A percentile compares a stretch with the other conserved stretches of the same genome.
These are phyloP conservation scores for Gyrodactylus bullatarudis DNA, from an alignment of 1,140 invertebrate species.

Conservation along the genomic window DNA sequence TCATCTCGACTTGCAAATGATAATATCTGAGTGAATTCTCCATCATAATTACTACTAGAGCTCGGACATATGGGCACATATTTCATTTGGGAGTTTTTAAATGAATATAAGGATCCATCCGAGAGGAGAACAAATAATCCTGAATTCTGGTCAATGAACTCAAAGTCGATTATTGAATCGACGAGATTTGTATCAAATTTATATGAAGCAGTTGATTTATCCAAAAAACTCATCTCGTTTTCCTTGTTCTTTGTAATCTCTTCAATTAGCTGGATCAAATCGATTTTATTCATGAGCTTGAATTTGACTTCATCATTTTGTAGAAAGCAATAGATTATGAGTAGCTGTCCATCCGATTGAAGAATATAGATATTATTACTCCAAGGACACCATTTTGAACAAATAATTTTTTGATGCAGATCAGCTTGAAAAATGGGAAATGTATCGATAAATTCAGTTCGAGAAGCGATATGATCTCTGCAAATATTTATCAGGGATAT, in stretches of 20 bases:
- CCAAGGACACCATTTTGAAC: not conserved
- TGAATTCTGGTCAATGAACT: not conserved
- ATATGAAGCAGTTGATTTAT: not conserved
- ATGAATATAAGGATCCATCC: not conserved
- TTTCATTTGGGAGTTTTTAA: not conserved
- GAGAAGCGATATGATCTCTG: not conserved
- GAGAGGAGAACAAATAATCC: not conserved
- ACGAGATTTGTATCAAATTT: not conserved
- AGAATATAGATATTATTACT: not conserved
- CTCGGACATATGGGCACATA: not conserved
- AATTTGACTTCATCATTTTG: not conserved
- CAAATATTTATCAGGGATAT: not conserved
- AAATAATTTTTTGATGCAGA: not conserved
- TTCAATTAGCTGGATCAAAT: not conserved
- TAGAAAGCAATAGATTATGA: not conserved
- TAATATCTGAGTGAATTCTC: not conserved
- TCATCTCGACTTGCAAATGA: not conserved
- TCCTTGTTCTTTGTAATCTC: not conserved
- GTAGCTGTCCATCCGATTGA: not conserved
- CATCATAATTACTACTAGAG: not conserved
- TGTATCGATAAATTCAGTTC: not conserved
- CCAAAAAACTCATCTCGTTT: not conserved
- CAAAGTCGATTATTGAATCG: not conserved
- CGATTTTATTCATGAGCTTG: not conserved
- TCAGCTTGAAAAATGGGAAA: not conserved